Conservation (phyloP, 2,797 vertebrate genomes). For the Bovichtus diacanthus region DNA sequence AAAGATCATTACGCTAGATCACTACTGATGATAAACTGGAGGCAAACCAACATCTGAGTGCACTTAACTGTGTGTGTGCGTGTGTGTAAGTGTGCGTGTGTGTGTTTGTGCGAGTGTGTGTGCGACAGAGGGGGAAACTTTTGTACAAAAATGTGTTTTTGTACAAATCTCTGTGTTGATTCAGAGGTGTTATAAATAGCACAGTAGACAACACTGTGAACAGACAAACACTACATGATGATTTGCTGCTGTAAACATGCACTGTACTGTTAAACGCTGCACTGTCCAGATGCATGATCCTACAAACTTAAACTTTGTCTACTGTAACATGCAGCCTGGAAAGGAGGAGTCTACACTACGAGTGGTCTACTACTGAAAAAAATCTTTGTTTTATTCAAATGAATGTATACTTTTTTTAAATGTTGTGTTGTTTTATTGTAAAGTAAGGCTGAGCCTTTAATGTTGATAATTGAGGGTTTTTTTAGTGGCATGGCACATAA, state of each 20-base stretch:
- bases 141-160: constrained; percentile 28
- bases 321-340: constrained; percentile 55
- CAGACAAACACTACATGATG: constrained; percentile 37
- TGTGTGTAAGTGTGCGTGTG: constrained; percentile 18
- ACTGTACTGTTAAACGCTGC: constrained; percentile 70
- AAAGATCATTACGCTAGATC: constrained; percentile 74
- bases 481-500: constrained; percentile 64
- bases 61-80: constrained; percentile 56
- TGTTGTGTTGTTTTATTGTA: constrained; percentile 59
- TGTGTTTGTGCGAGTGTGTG: constrained; percentile 19
- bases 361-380: constrained; percentile 77
- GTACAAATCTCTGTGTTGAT: constrained; percentile 32
- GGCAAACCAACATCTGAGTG: constrained; percentile 54
- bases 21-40: constrained; percentile 66
- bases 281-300: constrained; percentile 51
- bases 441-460: constrained; percentile 84
- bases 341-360: constrained; percentile 38
- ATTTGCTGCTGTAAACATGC: constrained; percentile 73
- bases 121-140: constrained; percentile 9
- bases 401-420: constrained; percentile 55
- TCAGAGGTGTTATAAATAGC: constrained; percentile 42
- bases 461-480: constrained; percentile 40
- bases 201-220: constrained; percentile 59
- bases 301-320: constrained; percentile 36
- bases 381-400: constrained; percentile 31